A percentile compares a stretch with the other conserved stretches of the same genome.
phyloP scores from a whole-genome alignment of 2,113 vertebrate genomes.

The Gallinago jamesoni region DNA sequence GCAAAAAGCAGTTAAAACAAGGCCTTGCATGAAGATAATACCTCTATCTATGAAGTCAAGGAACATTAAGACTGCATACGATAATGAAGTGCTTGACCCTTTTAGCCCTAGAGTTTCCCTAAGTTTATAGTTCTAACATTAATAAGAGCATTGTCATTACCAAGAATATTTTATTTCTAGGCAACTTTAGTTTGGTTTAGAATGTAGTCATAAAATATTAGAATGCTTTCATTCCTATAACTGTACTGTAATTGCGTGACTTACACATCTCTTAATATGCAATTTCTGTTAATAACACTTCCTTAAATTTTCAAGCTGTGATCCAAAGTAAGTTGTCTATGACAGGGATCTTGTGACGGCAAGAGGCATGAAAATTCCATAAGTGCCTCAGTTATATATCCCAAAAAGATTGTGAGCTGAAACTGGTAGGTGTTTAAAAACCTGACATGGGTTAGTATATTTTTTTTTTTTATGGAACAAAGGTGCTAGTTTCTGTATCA shows the following conservation, averaged over 20 bases:
- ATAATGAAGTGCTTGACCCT: conserved; percentile 31
- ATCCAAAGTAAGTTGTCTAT: neutral
- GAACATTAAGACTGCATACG: neutral
- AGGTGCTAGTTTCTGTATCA: neutral
- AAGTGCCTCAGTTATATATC: neutral
- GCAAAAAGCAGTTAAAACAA: neutral
- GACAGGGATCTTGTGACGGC: neutral
- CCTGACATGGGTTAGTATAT: neutral
- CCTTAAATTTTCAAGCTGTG: neutral
- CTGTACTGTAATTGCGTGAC: neutral
- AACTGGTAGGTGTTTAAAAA: neutral
- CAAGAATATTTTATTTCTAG: neutral
- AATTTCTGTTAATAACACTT: neutral
- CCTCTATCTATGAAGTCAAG: neutral
- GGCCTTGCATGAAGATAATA: neutral
- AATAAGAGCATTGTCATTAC: neutral
- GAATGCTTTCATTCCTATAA: neutral
- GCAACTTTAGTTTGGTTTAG: neutral
- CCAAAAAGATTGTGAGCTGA: neutral
- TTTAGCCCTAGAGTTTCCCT: neutral
- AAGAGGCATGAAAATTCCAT: neutral
- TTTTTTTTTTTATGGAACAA: neutral
- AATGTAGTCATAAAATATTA: neutral
- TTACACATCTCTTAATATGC: neutral
- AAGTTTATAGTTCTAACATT: neutral